Evolutionary conservation across 2,797 vertebrate genomes (phyloP), one percentile per base, ranked within the genome.

Genomic region (Takifugu ocellatus): DNA sequence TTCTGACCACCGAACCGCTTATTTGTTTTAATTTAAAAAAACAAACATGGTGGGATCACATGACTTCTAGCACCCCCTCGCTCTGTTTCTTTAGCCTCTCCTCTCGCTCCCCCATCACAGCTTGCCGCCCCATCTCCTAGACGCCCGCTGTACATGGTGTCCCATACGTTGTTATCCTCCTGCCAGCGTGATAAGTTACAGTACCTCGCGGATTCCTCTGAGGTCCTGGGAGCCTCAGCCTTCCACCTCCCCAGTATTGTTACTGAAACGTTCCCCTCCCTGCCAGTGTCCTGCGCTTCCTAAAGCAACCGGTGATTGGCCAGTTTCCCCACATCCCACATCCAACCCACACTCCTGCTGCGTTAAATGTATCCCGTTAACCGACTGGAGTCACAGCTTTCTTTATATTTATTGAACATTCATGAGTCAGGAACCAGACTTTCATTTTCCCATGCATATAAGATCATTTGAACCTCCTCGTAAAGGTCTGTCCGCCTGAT

Each of bases 61-160:
- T 51, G 26, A 52, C 47, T 43, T 52, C 33, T 42, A 39, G 10
- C 21, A 33, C 10, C 6, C 6, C n/a, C 46, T 27, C 47, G 15
- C 5, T 55, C n/a, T 73, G 68, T 80, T 74, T 74, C 29, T 77
- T 70, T 76, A 70, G 67, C 61, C 55, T 84, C 61, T 64, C 21
- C 57, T 75, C 73, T 74, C 78, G 49, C 72, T 71, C 24, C 54
- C 63, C 33, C 11, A 26, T 66, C 66, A 67, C 76, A 81, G 73
- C 66, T 50, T 71, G 73, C 16, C n/a, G 56, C 51, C 58, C 64
- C 51, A 21, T 59, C 59, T 55, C 44, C 25, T 14, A 39, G 36
- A 52, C 42, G 44, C 47, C 14, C 27, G 17, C 42, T 44, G 25
- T 50, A 57, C 54, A 52, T n/a, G 31, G 21, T 61, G 31, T 60